These are phyloP conservation scores for Neodon shergylaensis DNA, from an alignment of 2,113 vertebrate species.

Conservation along the genomic window DNA sequence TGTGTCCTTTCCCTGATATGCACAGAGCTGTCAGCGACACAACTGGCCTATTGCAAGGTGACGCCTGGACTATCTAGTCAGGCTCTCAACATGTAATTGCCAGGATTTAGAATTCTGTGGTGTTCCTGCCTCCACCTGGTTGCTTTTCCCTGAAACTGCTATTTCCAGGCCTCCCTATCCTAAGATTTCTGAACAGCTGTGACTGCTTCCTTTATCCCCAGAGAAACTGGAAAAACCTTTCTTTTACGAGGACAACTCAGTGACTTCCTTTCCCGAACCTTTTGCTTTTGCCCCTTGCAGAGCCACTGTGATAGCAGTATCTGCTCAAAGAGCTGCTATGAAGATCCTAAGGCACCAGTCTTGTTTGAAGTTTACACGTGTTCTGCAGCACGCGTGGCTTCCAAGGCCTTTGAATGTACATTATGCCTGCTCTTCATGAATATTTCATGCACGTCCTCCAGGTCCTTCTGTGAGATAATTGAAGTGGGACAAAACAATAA, in stretches of 20 bases:
- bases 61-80: constrained; percentile 66
- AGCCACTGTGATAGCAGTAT: not conserved
- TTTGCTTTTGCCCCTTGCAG: not conserved
- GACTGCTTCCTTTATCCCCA: not conserved
- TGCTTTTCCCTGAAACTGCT: constrained; percentile 42
- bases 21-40: constrained; percentile 61
- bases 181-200: constrained; percentile 13
- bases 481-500: not conserved
- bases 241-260: not conserved
- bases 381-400: not conserved
- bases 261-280: not conserved
- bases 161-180: constrained; percentile 23
- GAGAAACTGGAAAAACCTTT: not conserved
- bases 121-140: constrained; percentile 46
- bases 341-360: not conserved
- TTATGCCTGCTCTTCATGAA: not conserved
- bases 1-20: constrained; percentile 58
- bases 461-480: not conserved
- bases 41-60: constrained; percentile 65
- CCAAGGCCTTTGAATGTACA: not conserved
- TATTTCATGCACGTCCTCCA: not conserved
- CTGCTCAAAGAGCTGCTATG: not conserved
- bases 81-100: constrained; percentile 67
- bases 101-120: constrained; percentile 63
- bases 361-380: not conserved